Evolutionary conservation across 2,888 invertebrate species (phyloP).

Genomic region (Penaeus monodon): DNA sequence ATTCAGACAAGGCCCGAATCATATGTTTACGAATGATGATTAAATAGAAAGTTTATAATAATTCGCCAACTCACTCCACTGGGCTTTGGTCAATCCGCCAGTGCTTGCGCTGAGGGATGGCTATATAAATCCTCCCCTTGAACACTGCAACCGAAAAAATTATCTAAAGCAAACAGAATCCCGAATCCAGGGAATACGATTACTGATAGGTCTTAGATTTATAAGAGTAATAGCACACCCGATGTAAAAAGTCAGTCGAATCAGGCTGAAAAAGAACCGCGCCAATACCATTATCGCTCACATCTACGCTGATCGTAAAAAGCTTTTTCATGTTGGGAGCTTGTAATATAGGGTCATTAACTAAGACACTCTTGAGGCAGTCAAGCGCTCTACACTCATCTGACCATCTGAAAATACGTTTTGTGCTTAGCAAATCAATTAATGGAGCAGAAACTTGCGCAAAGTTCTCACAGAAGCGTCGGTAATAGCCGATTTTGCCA

Average conservation of each 20-base stretch:
- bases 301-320: too few relatives aligned
- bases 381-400: not conserved
- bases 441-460: too few relatives aligned
- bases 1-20: too few relatives aligned
- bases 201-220: slow-evolving; percentile 2
- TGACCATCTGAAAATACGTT: not conserved
- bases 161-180: slow-evolving; percentile 11
- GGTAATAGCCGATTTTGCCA: slow-evolving; percentile 7
- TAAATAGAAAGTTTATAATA: too few relatives aligned
- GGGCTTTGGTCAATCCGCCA: too few relatives aligned
- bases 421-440: slow-evolving; percentile 7
- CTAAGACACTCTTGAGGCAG: not conserved
- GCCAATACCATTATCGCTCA: slow-evolving; percentile 5
- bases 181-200: slow-evolving; percentile 1
- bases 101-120: too few relatives aligned
- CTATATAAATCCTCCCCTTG: too few relatives aligned
- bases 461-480: slow-evolving; percentile 19
- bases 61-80: too few relatives aligned
- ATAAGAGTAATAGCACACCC: not conserved
- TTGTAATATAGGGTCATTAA: not conserved
- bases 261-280: slow-evolving; percentile 23
- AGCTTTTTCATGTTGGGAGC: slow-evolving; percentile 4
- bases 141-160: too few relatives aligned
- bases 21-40: too few relatives aligned
- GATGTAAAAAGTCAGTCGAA: not conserved